Percentiles rank a stretch among this genome's conserved stretches.
These are phyloP conservation scores for Cliona cf. orientalis DNA, from an alignment of 37 sponge, comb jelly and placozoan genomes.

Conservation along the genomic window DNA sequence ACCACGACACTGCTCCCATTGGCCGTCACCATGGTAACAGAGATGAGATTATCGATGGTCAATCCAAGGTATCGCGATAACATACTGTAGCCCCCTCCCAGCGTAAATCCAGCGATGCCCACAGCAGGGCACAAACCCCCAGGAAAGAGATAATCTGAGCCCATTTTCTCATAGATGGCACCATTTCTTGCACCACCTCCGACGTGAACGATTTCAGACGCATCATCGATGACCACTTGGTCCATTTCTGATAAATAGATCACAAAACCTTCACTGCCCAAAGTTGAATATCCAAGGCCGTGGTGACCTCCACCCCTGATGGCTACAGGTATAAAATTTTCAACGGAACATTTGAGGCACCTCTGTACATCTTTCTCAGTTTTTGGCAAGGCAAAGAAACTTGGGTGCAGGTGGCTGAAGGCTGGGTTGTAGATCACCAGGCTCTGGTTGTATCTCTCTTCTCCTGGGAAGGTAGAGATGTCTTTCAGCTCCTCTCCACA, in stretches of 20 bases:
- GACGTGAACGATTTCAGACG: background rate
- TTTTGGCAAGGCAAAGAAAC: conserved; percentile 21
- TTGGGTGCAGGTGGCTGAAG: background rate
- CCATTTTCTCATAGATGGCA: conserved; percentile 1
- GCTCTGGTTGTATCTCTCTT: background rate
- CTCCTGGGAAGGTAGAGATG: background rate
- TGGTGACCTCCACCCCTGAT: conserved; percentile 24
- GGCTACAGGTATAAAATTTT: background rate
- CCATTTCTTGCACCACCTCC: conserved; percentile 30
- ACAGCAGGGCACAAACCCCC: conserved; percentile 22
- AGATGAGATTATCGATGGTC: conserved; percentile 30
- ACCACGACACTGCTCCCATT: conserved; percentile 32
- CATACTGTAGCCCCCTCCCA: conserved; percentile 34
- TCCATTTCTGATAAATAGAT: conserved; percentile 7
- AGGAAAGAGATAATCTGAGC: background rate
- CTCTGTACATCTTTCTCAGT: conserved; percentile 14
- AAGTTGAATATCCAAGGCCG: conserved; percentile 4
- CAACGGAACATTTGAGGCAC: conserved; percentile 10
- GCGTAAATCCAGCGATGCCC: conserved; percentile 21
- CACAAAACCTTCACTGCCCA: conserved; percentile 12
- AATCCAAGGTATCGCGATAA: conserved; percentile 11
- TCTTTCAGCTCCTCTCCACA: background rate
- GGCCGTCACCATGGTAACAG: conserved; percentile 34
- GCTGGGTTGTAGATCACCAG: background rate
- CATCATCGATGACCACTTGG: background rate